Evolutionary conservation across 2,113 vertebrate species (phyloP).

Genomic region (Platycercus adscitus): DNA sequence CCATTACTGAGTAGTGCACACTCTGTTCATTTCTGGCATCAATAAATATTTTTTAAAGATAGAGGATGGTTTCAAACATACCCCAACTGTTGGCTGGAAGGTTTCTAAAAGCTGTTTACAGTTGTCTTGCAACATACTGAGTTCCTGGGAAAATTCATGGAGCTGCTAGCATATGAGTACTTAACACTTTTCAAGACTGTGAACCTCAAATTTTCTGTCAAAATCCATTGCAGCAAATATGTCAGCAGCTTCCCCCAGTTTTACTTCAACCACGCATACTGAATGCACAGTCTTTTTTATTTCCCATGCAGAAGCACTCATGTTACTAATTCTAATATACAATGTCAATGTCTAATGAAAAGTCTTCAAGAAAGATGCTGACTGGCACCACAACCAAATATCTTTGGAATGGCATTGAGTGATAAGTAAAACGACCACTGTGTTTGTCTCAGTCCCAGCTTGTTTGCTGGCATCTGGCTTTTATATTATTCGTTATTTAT

Average conservation of each 20-base stretch:
- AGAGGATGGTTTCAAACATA: background rate
- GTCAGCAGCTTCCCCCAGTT: background rate
- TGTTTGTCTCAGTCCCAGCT: background rate
- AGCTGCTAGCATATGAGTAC: background rate
- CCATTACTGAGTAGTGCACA: background rate
- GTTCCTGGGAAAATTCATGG: background rate
- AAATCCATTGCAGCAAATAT: background rate
- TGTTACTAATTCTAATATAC: background rate
- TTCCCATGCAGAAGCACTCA: background rate
- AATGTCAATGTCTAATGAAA: background rate
- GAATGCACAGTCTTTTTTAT: background rate
- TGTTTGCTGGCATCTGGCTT: constrained; percentile 5
- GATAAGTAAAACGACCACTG: background rate
- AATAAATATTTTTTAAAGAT: background rate
- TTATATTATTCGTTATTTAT: constrained; percentile 77
- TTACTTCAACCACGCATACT: background rate
- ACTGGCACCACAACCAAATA: background rate
- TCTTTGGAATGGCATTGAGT: background rate
- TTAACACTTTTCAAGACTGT: background rate
- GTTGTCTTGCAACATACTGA: constrained; percentile 1
- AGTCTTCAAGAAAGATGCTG: background rate
- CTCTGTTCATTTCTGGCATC: background rate
- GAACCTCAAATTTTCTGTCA: constrained; percentile 29
- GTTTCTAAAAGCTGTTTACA: constrained; percentile 16
- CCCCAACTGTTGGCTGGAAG: background rate